Base-by-base conservation (phyloP, 2,888 invertebrate species). In the Barypeithes pellucidus region DNA sequence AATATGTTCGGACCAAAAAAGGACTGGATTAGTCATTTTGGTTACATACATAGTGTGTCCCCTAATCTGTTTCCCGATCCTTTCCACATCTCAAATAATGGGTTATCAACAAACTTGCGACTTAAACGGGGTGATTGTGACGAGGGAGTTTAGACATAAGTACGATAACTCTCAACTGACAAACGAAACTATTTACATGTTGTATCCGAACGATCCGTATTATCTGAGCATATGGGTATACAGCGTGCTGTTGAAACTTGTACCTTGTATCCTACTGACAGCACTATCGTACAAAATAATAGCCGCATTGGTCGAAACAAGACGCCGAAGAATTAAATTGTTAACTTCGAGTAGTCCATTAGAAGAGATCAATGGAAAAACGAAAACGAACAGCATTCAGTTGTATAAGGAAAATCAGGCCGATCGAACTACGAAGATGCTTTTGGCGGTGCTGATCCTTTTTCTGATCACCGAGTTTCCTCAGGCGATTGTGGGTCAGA, bases 391-490 rank as follows among this genome's bases (percentile, higher is more conserved):
- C 9, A 66, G 67, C 0, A 76, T 79, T 39, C 79, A 78, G 22
- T 18, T 77, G 33, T 79, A 77, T 60, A 79, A 77, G 43, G 93
- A 93, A 80, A 90, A 90, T 70, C 89, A 93, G 73, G 92, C 93
- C 1, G 94, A 96, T 81, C 89, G 96, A 72, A 96, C 96, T 0
- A 96, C 96, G 0, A 91, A 91, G 82, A 94, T 96, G 91, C 86
- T 96, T 41, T 88, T 96, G 1, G 95, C 95, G 0, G 94, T 96
- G 0, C 88, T 96, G 0, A 86, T 95, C 3, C 87, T 96, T 3
- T 96, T 96, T 82, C 88, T 96, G 1, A 88, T 95, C 33, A 96
- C 96, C 0, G 96, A 96, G 84, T 89, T 96, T 66, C 96, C 96
- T 0, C 87, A 88, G 75, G 90, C 85, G 11, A 83, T 87, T 50